These are phyloP conservation scores for Meloidogyne floridensis DNA, from an alignment of 1,140 invertebrate species.

Conservation along the genomic window DNA sequence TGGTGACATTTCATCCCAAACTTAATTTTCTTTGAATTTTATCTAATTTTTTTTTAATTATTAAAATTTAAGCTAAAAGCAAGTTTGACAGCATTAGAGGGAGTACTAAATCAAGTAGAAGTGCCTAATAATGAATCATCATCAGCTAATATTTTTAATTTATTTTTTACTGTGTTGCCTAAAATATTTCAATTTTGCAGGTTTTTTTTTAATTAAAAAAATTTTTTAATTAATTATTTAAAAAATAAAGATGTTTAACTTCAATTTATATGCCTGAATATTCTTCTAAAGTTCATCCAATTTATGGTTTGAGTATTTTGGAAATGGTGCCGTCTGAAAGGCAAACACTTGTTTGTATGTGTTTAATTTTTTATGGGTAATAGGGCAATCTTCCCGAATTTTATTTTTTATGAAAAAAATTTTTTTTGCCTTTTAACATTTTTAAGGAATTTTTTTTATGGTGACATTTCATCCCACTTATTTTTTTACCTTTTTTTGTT, in stretches of 20 bases:
- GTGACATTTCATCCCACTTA: too few species aligned
- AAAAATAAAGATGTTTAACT: slow-evolving; percentile 46
- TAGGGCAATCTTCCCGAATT: too few species aligned
- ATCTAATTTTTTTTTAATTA: too few species aligned
- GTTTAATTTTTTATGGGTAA: slow-evolving; percentile 2
- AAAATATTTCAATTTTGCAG: slow-evolving; percentile 43
- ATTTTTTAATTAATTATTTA: neutral
- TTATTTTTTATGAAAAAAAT: too few species aligned
- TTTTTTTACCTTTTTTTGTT: too few species aligned
- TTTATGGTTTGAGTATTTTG: slow-evolving; percentile 44
- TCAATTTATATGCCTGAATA: slow-evolving; percentile 38
- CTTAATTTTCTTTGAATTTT: too few species aligned
- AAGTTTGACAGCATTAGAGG: slow-evolving; percentile 53
- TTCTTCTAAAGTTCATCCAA: slow-evolving; percentile 39
- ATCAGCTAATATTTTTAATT: slow-evolving; percentile 41
- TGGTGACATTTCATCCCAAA: too few species aligned
- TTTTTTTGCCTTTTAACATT: too few species aligned
- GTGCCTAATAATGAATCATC: slow-evolving; percentile 30
- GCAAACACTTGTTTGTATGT: slow-evolving; percentile 53
- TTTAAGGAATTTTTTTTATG: too few species aligned
- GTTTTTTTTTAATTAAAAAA: slow-evolving; percentile 31
- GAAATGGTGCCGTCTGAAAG: slow-evolving; percentile 48
- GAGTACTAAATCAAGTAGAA: slow-evolving; percentile 53
- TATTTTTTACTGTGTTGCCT: slow-evolving; percentile 41
- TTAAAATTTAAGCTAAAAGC: slow-evolving; percentile 50